Evolutionary conservation across 2,888 invertebrate genomes (phyloP), one percentile per base, ranked within the genome.

Genomic region (Xestoiulus laeticollis): DNA sequence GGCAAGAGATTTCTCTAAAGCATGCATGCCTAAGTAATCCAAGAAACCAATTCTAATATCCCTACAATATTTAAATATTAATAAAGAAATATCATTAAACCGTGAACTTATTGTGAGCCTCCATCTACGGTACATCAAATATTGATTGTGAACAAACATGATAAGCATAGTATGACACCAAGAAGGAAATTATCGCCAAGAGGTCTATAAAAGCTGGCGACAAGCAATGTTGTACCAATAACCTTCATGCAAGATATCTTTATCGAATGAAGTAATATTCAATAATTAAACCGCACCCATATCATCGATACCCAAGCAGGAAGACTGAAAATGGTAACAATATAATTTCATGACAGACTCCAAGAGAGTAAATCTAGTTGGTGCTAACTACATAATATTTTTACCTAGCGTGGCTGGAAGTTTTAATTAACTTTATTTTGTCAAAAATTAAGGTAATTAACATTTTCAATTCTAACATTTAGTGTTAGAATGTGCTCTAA

Each of bases 131-230:
- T 78, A 30, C 78, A 32, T 78, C 78, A 78, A 78, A 78, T 78
- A 78, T 78, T 78, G 78, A 78, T 78, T 78, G 16, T 16, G 78
- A 78, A 30, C 30, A 78, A 78, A 78, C 78, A 78, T 78, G 30
- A 78, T 78, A 78, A 78, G 78, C 78, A 30, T 78, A 16, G 30
- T 30, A 30, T 30, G 78, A 78, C 78, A 30, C 78, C 78, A 30
- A 78, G 30, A 30, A 78, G 14, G 78, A 16, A 78, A 78, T 78
- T 78, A 78, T 78, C 78, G 78, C 78, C 78, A 78, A 30, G 78
- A 78, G 78, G 78, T 78, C 78, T 32, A 78, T 78, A 78, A 78
- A 78, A 78, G 16, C 30, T 32, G 30, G 78, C 30, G 30, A 30
- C 78, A 78, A 32, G 78, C 78, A 3, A 30, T 16, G 78, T 78